Evolutionary conservation across 2,888 invertebrate species (phyloP).

Genomic region (Hyppa rectilinea): DNA sequence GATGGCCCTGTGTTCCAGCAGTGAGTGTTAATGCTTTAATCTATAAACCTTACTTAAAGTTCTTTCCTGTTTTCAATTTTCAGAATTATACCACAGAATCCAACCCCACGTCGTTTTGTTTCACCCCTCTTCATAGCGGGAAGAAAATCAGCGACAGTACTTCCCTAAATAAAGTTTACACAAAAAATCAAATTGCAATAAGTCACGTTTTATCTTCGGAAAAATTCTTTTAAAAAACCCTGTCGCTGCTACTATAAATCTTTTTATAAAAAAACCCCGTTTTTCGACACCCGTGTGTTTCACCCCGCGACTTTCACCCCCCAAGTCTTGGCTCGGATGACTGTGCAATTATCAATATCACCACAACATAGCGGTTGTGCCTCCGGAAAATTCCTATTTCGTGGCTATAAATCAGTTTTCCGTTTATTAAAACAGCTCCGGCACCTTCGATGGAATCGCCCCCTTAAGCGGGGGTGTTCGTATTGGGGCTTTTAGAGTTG

Average conservation of each 20-base stretch:
- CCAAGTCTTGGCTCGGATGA: constrained; percentile 77
- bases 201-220: constrained; percentile 57
- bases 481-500: constrained; percentile 31
- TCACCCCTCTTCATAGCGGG: constrained; percentile 9
- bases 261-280: constrained; percentile 53
- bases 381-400: constrained; percentile 82
- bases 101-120: not conserved
- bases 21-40: too few species aligned
- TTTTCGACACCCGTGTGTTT: constrained; percentile 41
- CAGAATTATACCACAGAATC: not conserved
- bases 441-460: constrained; percentile 77
- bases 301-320: constrained; percentile 33
- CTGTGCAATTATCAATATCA: constrained; percentile 84
- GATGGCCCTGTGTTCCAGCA: too few species aligned
- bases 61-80: not conserved
- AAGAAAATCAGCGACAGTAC: constrained; percentile 29
- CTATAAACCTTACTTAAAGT: not conserved
- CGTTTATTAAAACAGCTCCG: constrained; percentile 84
- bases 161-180: constrained; percentile 42
- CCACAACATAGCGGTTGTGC: constrained; percentile 72
- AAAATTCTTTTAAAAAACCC: constrained; percentile 53
- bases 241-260: constrained; percentile 63
- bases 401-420: constrained; percentile 86
- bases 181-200: constrained; percentile 57
- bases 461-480: constrained; percentile 59